Evolutionary conservation across 2,113 vertebrate genomes (phyloP), one percentile per base, ranked within the genome.

Genomic region (Daubentonia madagascariensis): DNA sequence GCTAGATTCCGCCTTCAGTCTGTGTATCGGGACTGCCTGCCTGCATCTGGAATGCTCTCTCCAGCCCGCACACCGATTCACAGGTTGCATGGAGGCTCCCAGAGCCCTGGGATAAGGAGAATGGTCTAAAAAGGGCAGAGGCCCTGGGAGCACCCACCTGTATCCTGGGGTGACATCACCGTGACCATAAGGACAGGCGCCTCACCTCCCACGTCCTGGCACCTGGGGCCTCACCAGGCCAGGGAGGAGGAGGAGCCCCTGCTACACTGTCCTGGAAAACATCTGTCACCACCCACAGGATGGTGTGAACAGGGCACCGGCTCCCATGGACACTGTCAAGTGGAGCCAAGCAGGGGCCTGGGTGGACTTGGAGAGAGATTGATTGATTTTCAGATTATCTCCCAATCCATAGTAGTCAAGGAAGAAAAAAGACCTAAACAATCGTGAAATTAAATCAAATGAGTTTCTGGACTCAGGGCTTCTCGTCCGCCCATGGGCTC

Each of bases 401-500:
- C 91, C 89, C 72, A 94, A 98, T 94, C 97, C 95, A 98, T 97
- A 97, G 92, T 94, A 98, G 96, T 97, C 75, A 97, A 91, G 96
- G 70, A 85, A 98, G 97, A 98, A 94, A 97, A 98, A 98, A 95
- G 93, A 96, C 95, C 91, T 63, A 97, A 98, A 97, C 91, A 97
- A 92, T 97, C 85, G 32, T 94, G 93, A 98, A 98, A 98, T 98
- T 97, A 98, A 98, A 96, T 97, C 91, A 98, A 97, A 98, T 92
- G 89, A 97, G 96, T 95, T 98, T 97, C 93, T 96, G 89, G 91
- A 96, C 70, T 87, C 93, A 78, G 96, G 91, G 37, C 78, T 94
- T 70, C 97, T 96, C 91, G 81, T 89, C 94, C 30, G 0, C 94
- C 57, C 57, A 30, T 4, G 2, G 68, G 73, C 45, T 45, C 93